Percentiles rank a stretch among this genome's conserved stretches.
phyloP scores from a whole-genome alignment of 2,888 invertebrate species.

The Phorcus lineatus region DNA sequence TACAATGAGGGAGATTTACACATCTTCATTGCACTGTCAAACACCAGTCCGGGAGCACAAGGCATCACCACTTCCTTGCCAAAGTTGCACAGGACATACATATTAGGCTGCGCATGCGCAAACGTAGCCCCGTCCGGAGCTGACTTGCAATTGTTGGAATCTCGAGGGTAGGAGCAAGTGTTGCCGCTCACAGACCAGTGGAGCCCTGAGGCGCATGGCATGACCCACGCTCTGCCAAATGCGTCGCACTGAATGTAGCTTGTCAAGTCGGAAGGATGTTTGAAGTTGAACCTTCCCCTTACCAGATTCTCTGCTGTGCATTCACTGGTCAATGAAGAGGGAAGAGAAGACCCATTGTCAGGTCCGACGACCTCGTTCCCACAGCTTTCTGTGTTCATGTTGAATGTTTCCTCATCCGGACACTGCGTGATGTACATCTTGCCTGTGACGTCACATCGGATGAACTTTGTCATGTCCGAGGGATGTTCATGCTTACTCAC shows the following conservation, averaged over 20 bases:
- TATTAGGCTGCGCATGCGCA: too few species aligned
- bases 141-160: neutral
- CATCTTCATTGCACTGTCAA: too few species aligned
- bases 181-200: neutral
- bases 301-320: neutral
- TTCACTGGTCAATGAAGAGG: neutral
- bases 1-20: too few species aligned
- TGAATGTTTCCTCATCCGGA: slow-evolving; percentile 3
- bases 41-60: too few species aligned
- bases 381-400: slow-evolving; percentile 6
- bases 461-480: slow-evolving; percentile 38
- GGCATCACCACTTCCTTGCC: too few species aligned
- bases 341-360: neutral
- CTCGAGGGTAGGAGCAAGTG: slow-evolving; percentile 2
- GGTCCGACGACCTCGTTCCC: neutral
- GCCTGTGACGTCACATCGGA: slow-evolving; percentile 38
- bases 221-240: slow-evolving; percentile 19
- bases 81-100: too few species aligned
- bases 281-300: neutral
- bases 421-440: slow-evolving; percentile 31
- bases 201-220: neutral
- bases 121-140: too few species aligned
- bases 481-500: slow-evolving; percentile 35
- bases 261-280: neutral
- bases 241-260: slow-evolving; percentile 21